Evolutionary conservation across 2,113 vertebrate genomes (phyloP).

Genomic region (Lipophrys pholis): DNA sequence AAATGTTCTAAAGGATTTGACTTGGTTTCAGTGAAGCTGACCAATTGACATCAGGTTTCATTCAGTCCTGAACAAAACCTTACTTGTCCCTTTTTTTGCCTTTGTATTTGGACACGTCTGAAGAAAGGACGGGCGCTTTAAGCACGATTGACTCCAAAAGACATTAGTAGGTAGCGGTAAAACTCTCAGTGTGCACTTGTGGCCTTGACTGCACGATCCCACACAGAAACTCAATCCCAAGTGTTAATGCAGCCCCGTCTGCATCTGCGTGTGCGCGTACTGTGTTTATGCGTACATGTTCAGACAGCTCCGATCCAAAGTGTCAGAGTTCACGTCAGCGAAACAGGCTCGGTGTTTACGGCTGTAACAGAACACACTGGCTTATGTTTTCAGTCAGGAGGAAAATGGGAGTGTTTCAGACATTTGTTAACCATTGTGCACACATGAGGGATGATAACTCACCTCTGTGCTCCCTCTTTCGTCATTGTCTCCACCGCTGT

Average conservation of each 20-base stretch:
- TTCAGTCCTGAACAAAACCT: no score
- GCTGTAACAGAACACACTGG: slow-evolving; percentile 29
- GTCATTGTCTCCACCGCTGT: neutral
- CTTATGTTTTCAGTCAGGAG: slow-evolving; percentile 15
- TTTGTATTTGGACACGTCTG: no score
- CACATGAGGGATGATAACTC: neutral
- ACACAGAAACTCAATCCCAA: slow-evolving; percentile 28
- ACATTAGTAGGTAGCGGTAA: slow-evolving; percentile 7
- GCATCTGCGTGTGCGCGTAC: slow-evolving; percentile 32
- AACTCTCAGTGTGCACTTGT: neutral
- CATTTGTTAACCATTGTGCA: neutral
- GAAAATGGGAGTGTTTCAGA: neutral
- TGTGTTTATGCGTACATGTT: slow-evolving; percentile 38
- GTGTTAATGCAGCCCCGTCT: slow-evolving; percentile 16
- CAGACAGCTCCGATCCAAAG: slow-evolving; percentile 44
- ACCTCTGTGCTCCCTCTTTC: neutral
- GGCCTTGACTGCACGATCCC: slow-evolving; percentile 19
- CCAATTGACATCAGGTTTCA: slow-evolving; percentile 22
- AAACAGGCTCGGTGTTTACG: slow-evolving; percentile 48
- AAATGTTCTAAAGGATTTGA: no score
- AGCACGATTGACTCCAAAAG: neutral
- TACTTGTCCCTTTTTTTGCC: no score
- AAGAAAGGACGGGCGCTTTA: neutral
- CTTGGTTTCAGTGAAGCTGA: neutral
- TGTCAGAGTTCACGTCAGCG: slow-evolving; percentile 46